A percentile compares a stretch with the other conserved stretches of the same genome.
Conservation (phyloP, 1,140 invertebrate genomes). For the Laupala kohalensis region DNA sequence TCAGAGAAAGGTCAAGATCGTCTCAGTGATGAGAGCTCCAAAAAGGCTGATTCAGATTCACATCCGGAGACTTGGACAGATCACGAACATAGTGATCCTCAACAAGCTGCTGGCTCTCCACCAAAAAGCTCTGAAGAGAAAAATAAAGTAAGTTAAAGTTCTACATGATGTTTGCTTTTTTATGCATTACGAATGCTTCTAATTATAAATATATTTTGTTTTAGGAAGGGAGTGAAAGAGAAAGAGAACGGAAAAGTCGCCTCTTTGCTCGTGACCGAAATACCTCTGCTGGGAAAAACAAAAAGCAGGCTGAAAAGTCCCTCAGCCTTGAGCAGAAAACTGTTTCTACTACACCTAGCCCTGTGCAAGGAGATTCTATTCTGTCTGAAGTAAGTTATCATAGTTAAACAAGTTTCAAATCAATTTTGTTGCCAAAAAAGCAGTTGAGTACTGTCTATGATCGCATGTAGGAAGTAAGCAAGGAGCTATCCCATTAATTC, state of each 20-base stretch:
- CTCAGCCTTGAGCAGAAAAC: conserved; percentile 10
- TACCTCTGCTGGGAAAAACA: conserved; percentile 20
- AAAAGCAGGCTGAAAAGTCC: conserved; percentile 17
- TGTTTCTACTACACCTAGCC: conserved; percentile 1
- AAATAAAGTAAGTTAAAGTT: conserved; percentile 39
- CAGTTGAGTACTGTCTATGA: too few species aligned
- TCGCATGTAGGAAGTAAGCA: too few species aligned
- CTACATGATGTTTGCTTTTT: neutral
- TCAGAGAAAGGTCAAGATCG: conserved; percentile 37
- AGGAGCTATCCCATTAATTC: too few species aligned
- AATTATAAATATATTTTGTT: neutral
- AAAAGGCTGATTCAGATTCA: conserved; percentile 47
- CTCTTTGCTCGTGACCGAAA: conserved; percentile 21
- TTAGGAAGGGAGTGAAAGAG: conserved; percentile 18
- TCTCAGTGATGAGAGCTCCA: conserved; percentile 46
- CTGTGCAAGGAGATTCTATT: conserved; percentile 1
- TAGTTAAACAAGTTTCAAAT: too few species aligned
- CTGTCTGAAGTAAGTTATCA: conserved; percentile 9
- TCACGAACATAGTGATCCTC: conserved; percentile 40
- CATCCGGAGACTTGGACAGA: conserved; percentile 43
- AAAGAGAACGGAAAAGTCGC: conserved; percentile 20
- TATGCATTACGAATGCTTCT: neutral
- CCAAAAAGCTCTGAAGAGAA: conserved; percentile 46
- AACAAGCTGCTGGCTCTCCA: conserved; percentile 29
- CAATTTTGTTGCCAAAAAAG: too few species aligned